Evolutionary conservation across 2,888 invertebrate genomes (phyloP).

Genomic region (Melieria omissa): DNA sequence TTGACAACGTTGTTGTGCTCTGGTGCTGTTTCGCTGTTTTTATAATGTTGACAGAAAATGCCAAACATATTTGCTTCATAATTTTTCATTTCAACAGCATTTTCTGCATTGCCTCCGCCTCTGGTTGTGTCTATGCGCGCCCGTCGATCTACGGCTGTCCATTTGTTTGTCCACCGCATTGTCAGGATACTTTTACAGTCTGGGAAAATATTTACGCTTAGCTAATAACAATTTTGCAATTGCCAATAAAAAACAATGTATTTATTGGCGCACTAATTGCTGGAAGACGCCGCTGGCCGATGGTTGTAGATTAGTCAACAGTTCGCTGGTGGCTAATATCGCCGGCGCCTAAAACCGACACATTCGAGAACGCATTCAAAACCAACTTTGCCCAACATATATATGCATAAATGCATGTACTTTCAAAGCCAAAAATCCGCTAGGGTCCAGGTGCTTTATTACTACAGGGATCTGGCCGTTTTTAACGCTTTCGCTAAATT

Average conservation of each 20-base stretch:
- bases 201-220: background rate
- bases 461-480: too few species aligned
- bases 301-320: too few species aligned
- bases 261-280: background rate
- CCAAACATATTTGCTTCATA: slow-evolving; percentile 30
- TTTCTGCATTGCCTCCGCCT: slow-evolving; percentile 10
- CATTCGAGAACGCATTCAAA: too few species aligned
- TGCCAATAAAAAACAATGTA: background rate
- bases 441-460: too few species aligned
- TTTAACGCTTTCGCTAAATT: too few species aligned
- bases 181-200: background rate
- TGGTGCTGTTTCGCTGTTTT: background rate
- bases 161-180: too few species aligned
- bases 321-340: too few species aligned
- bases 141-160: too few species aligned
- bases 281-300: background rate
- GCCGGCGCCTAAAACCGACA: too few species aligned
- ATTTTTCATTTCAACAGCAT: slow-evolving; percentile 29
- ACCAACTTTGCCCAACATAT: too few species aligned
- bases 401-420: too few species aligned
- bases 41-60: background rate
- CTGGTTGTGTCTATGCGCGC: background rate
- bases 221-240: background rate
- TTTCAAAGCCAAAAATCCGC: too few species aligned
- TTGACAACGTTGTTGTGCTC: background rate